Percentiles rank a stretch among this genome's conserved stretches.
Evolutionary conservation across 2,888 invertebrate genomes (phyloP).

Genomic region (Andricus quercusramuli): DNA sequence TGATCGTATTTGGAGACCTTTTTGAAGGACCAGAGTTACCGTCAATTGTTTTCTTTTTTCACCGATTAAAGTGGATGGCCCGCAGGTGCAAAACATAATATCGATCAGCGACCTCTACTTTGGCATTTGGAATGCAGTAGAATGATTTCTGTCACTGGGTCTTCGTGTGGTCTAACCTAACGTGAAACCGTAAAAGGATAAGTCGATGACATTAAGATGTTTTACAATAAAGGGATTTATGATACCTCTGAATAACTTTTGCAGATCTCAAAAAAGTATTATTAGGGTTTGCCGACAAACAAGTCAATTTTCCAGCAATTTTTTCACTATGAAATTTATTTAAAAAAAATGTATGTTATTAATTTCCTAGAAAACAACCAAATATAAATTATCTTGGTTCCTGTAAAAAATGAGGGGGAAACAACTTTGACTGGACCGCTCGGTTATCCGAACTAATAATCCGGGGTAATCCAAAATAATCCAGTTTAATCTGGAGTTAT

Average conservation of each 20-base stretch:
- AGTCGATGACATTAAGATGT: not conserved
- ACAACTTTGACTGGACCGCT: too few species aligned
- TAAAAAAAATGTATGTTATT: too few species aligned
- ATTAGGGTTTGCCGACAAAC: too few species aligned
- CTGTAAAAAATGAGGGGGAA: too few species aligned
- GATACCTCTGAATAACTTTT: not conserved
- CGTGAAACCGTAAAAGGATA: not conserved
- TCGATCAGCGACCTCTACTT: not conserved
- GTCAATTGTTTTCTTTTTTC: not conserved
- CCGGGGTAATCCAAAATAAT: too few species aligned
- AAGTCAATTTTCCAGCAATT: too few species aligned
- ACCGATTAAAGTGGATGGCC: not conserved
- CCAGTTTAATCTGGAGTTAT: too few species aligned
- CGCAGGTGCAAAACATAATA: constrained; percentile 10
- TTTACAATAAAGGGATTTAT: not conserved
- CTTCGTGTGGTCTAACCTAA: constrained; percentile 1
- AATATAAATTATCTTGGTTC: too few species aligned
- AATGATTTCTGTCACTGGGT: not conserved
- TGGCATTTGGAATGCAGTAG: constrained; percentile 9
- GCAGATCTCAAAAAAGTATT: not conserved
- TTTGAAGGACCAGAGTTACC: not conserved
- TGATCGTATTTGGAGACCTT: not conserved
- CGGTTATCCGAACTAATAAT: too few species aligned
- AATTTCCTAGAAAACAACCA: too few species aligned
- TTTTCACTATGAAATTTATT: too few species aligned